phyloP scores from a whole-genome alignment of 2,888 invertebrate species.

The Quadroppia sp. region DNA sequence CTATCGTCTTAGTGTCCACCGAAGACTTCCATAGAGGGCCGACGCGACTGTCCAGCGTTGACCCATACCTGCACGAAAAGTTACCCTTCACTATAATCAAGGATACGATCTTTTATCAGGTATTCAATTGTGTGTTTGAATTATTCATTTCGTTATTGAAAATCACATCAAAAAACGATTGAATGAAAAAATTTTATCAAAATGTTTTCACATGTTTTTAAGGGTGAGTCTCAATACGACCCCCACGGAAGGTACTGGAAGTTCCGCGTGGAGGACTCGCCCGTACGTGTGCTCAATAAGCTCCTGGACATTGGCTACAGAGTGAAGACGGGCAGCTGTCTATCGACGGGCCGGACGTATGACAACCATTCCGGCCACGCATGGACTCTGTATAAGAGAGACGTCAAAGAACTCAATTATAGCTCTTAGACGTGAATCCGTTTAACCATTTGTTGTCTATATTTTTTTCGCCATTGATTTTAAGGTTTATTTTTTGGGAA shows the following conservation, averaged over 20 bases:
- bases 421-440: neutral
- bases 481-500: too few relatives aligned
- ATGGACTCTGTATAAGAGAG: conserved; percentile 37
- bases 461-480: too few relatives aligned
- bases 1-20: conserved; percentile 39
- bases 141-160: too few relatives aligned
- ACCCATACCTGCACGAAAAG: conserved; percentile 41
- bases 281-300: conserved; percentile 39
- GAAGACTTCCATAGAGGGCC: conserved; percentile 41
- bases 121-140: neutral
- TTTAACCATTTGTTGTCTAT: too few relatives aligned
- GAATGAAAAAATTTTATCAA: neutral
- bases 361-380: conserved; percentile 36
- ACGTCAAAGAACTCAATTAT: conserved; percentile 4
- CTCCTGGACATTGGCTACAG: conserved; percentile 37
- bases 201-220: neutral
- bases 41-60: conserved; percentile 38
- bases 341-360: conserved; percentile 6
- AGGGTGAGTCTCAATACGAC: conserved; percentile 41
- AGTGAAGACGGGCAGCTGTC: conserved; percentile 27
- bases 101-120: conserved; percentile 39
- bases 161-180: neutral
- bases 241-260: conserved; percentile 40
- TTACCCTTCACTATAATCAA: conserved; percentile 38
- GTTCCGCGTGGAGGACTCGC: conserved; percentile 40